Base-by-base conservation (phyloP, 2,113 vertebrate species). In the Irena cyanogastra region DNA sequence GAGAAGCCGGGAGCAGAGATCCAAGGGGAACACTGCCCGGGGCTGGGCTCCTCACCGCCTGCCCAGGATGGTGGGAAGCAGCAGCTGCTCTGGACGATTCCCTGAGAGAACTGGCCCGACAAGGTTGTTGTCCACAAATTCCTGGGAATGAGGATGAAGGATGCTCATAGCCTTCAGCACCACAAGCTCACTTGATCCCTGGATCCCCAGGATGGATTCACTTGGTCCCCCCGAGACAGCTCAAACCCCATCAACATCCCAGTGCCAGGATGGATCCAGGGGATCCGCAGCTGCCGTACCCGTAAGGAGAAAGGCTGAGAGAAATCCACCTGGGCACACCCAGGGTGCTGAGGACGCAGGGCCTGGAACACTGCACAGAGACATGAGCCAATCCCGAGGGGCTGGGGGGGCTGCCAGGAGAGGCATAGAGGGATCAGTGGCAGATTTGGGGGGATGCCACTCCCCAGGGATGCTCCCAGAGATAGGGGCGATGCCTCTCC, bases 301-400 rank as follows among this genome's bases (percentile, higher is more conserved):
- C 98, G 98, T 27, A 99, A 85, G 95, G 98, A 99, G 97, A 99
- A 99, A 23, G 99, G 98, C 96, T 99, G 98, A 11, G 97, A 98
- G 4, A 99, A 95, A 83, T 99, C 98, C 79, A 99, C 97, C 30
- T 98, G 98, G 83, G 97, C 97, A 16, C 94, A 97, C n/a, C 98
- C 98, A 6, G 80, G 93, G 49, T 23, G 89, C 27, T 19, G 77
- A 77, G 89, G 9, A 75, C 89, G 7, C 95, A 94, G 10, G 8
- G 96, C 93, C 70, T 12, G 35, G 33, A 96, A 47, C 1, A 64
- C 35, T 3, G 95, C 96, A 94, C 96, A 3, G 9, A 96, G 60
- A 20, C 91, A 97, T 0, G 75, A 9, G 41, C 92, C 37, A 2
- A 98, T 56, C 45, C 98, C n/a, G 1, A 96, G 42, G 6, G 96